Evolutionary conservation across 2,888 invertebrate genomes (phyloP).

Genomic region (Drosophila sordidapex): DNA sequence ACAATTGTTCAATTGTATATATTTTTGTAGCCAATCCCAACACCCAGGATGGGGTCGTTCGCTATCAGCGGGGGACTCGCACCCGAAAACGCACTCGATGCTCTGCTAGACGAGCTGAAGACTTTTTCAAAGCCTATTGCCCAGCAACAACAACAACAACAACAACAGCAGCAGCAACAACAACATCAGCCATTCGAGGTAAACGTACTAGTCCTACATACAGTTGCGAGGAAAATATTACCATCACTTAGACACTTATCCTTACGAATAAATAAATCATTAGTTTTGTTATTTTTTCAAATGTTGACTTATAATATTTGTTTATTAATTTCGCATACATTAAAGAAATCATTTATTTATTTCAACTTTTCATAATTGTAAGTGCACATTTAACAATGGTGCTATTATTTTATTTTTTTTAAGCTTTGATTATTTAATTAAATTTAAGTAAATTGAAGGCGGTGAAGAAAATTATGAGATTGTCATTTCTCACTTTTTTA

Average conservation of each 20-base stretch:
- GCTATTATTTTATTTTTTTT: neutral
- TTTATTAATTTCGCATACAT: neutral
- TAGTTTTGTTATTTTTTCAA: neutral
- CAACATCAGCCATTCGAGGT: conserved; percentile 71
- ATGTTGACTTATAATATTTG: neutral
- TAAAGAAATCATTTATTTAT: neutral
- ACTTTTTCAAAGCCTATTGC: conserved; percentile 92
- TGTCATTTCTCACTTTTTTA: neutral
- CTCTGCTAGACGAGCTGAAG: conserved; percentile 96
- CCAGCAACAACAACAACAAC: conserved; percentile 73
- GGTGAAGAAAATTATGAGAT: neutral
- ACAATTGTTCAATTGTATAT: conserved; percentile 51
- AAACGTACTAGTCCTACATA: conserved; percentile 26
- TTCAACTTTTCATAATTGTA: neutral
- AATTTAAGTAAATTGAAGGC: neutral
- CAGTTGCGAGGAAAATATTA: neutral
- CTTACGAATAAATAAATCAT: neutral
- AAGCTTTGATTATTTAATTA: neutral
- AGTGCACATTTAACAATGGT: neutral
- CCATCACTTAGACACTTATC: neutral
- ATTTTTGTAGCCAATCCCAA: conserved; percentile 87
- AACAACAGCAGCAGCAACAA: conserved; percentile 57
- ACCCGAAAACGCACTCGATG: conserved; percentile 98
- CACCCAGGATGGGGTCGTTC: conserved; percentile 88
- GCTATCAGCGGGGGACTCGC: conserved; percentile 86